Base-by-base conservation (phyloP, 2,113 vertebrate genomes). In the Monopterus albus region DNA sequence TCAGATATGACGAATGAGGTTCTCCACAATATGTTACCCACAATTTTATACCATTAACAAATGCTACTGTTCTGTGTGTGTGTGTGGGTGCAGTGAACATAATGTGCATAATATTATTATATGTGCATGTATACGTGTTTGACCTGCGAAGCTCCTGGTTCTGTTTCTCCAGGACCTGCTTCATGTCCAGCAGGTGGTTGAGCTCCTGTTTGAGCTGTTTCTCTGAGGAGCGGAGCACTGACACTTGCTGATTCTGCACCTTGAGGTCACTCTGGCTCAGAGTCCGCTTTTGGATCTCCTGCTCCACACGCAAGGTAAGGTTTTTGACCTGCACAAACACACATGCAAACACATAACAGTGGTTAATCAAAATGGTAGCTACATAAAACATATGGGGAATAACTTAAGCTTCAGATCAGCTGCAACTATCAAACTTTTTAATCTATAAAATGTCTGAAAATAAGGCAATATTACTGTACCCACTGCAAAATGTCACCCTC, bases 181-280 rank as follows among this genome's bases (percentile, higher is more conserved):
- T 98, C 78, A 97, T 91, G 86, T 97, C 96, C 85, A 95, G 86
- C 83, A 98, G 93, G 79, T 97, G 96, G 86, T 97, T 98, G 76
- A 97, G 92, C 80, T 99, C 97, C 85, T 99, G 97, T 64, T 98
- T 98, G 74, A 99, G 90, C 82, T 97, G 96, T 61, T 98, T 98
- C 88, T 98, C 96, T 0, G 97, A 96, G 82, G 95, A 95, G 86
- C 83, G 94, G 62, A 98, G 84, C 40, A 92, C 89, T 29, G 94
- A 95, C 79, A 97, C 94, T 86, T 97, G 95, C 81, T 98, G 96
- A 0, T 92, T 94, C 88, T 99, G 96, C 79, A 95, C 92, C 91
- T 96, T 98, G 77, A 99, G 88, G 58, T 98, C 96, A 31, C 94
- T 95, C 81, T 98, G 96, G 28, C 91, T 96, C 78, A 97, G 91